phyloP scores from a whole-genome alignment of 35 echinoderm and acorn worm species.

The Diadema setosum region DNA sequence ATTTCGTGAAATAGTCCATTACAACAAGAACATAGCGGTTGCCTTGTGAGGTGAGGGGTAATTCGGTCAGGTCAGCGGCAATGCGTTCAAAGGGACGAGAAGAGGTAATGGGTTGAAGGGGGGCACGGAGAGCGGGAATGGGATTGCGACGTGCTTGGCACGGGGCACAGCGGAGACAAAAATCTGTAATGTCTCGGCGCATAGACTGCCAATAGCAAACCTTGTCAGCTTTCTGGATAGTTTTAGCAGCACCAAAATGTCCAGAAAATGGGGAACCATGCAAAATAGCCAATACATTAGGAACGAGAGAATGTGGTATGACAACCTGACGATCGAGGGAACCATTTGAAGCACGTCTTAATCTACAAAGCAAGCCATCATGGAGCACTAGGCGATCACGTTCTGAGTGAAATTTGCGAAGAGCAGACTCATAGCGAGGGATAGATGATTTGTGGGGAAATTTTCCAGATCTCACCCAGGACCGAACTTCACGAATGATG shows the following conservation, averaged over 20 bases:
- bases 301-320: background rate
- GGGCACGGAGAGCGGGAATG: background rate
- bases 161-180: background rate
- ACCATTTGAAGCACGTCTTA: background rate
- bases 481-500: background rate
- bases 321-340: background rate
- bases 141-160: background rate
- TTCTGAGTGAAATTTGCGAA: background rate
- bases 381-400: background rate
- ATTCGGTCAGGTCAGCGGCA: conserved; percentile 63
- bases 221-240: background rate
- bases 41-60: conserved; percentile 25
- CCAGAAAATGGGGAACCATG: background rate
- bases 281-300: background rate
- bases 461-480: background rate
- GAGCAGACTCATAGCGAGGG: background rate
- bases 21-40: conserved; percentile 65
- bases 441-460: background rate
- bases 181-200: background rate
- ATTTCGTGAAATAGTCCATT: conserved; percentile 61
- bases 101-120: background rate
- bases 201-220: background rate
- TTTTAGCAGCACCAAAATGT: background rate
- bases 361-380: background rate
- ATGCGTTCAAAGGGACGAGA: conserved; percentile 38